These are phyloP conservation scores for Monopterus albus DNA, from an alignment of 2,113 vertebrate species.

Conservation along the genomic window DNA sequence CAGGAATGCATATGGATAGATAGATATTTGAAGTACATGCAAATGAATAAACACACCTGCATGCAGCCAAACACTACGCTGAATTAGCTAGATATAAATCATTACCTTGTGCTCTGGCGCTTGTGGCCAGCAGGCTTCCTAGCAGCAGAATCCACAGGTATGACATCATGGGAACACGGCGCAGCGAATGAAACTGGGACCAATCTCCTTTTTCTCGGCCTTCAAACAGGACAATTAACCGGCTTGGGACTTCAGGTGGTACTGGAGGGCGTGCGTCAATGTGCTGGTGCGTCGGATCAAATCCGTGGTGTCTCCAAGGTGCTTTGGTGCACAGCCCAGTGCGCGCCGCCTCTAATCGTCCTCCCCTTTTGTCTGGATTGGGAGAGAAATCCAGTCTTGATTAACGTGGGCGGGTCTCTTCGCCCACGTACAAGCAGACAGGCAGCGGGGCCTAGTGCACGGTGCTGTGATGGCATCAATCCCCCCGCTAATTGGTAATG, in stretches of 20 bases:
- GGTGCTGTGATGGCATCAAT: conserved; percentile 1
- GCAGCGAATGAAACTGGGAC: conserved; percentile 42
- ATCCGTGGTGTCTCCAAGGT: conserved; percentile 49
- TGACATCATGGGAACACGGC: conserved; percentile 79
- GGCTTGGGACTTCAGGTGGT: conserved; percentile 49
- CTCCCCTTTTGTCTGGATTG: conserved; percentile 75
- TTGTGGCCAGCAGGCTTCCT: conserved; percentile 72
- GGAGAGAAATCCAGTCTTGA: conserved; percentile 64
- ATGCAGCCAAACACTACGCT: neutral
- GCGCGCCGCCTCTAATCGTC: conserved; percentile 46
- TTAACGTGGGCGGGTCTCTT: conserved; percentile 68
- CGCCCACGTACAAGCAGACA: conserved; percentile 27
- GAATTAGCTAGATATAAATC: conserved; percentile 32
- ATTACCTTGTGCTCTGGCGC: conserved; percentile 75
- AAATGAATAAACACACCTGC: neutral
- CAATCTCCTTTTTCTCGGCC: conserved; percentile 15
- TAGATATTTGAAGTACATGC: neutral
- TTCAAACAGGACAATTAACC: conserved; percentile 29
- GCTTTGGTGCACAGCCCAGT: conserved; percentile 47
- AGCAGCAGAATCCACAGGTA: conserved; percentile 82
- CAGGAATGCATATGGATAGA: neutral
- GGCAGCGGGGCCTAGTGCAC: neutral
- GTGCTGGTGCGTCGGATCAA: conserved; percentile 46
- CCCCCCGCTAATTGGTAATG: neutral
- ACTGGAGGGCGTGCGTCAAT: conserved; percentile 49